phyloP scores from a whole-genome alignment of 2,888 invertebrate genomes.

The Euphydryas editha region DNA sequence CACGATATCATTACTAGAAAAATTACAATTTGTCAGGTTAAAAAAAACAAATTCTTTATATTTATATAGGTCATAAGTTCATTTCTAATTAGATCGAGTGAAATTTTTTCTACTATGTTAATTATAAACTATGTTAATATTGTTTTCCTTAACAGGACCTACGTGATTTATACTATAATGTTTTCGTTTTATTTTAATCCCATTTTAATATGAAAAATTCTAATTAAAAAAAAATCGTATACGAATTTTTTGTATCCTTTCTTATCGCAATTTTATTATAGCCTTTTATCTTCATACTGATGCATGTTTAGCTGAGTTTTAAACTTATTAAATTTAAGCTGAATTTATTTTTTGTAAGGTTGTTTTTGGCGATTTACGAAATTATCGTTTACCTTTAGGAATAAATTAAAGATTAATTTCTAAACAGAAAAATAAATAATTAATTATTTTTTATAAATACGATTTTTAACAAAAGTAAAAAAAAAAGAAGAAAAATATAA shows the following conservation, averaged over 20 bases:
- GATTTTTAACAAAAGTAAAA: too few relatives aligned
- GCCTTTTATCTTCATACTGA: conserved; percentile 33
- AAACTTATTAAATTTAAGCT: conserved; percentile 41
- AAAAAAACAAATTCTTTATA: not conserved
- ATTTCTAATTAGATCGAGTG: conserved; percentile 21
- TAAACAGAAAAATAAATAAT: too few relatives aligned
- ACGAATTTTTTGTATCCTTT: conserved; percentile 31
- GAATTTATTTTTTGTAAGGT: conserved; percentile 40
- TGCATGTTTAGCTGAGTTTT: conserved; percentile 36
- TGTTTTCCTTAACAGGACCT: too few relatives aligned
- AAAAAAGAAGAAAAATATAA: too few relatives aligned
- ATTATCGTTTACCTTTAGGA: conserved; percentile 33
- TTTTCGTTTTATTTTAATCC: not conserved
- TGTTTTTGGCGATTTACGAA: conserved; percentile 36
- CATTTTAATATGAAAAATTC: conserved; percentile 9
- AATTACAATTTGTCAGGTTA: conserved; percentile 24
- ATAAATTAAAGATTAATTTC: too few relatives aligned
- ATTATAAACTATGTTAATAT: not conserved
- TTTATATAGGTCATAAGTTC: not conserved
- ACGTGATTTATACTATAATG: too few relatives aligned
- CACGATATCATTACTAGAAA: conserved; percentile 42
- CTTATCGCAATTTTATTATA: conserved; percentile 26
- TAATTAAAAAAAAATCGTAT: conserved; percentile 25
- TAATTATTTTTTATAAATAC: too few relatives aligned
- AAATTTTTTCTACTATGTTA: not conserved